Evolutionary conservation across 2,113 vertebrate species (phyloP), one percentile per base, ranked within the genome.

Genomic region (Ardeotis arabs): DNA sequence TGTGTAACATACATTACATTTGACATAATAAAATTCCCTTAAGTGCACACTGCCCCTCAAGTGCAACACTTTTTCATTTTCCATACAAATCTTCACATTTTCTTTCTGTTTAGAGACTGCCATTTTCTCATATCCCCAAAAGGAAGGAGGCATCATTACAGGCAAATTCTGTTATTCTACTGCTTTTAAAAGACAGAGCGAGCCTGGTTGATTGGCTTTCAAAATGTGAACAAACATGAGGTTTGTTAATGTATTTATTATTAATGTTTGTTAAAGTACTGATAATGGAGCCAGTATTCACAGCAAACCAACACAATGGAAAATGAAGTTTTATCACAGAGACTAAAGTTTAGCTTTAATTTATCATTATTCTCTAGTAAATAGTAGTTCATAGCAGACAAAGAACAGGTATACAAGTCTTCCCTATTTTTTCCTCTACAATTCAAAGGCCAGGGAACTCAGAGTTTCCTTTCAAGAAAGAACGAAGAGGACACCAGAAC

Each of bases 1-100:
- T 1, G 1, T 1, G 2, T 27, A 84, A 19, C 25, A 41, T 3
- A 50, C 10, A 63, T 4, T n/a, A 18, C 10, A 35, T 31, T 52
- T 14, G 14, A 69, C 1, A 2, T 24, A 82, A 69, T 3, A 12
- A 6, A 84, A 78, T 3, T n/a, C 35, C 27, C 69, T 23, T 31
- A 66, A 70, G 23, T 17, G n/a, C 12, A 82, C 10, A 3, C 14
- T 60, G 23, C 47, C 33, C 19, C 12, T 19, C 22, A 49, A 2
- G 4, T 20, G 13, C 39, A 86, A 53, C 17, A n/a, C 5, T 39
- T 31, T 64, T 35, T 37, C 6, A 7, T 41, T 83, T 86, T 53
- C 37, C 72, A 73, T 24, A 82, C 7, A 12, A 23, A 56, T 56
- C 77, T 86, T 59, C 37, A 73, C 10, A 14, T 74, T 79, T 76